Conservation (phyloP, 1,140 invertebrate genomes). For the Drosophila athabasca region DNA sequence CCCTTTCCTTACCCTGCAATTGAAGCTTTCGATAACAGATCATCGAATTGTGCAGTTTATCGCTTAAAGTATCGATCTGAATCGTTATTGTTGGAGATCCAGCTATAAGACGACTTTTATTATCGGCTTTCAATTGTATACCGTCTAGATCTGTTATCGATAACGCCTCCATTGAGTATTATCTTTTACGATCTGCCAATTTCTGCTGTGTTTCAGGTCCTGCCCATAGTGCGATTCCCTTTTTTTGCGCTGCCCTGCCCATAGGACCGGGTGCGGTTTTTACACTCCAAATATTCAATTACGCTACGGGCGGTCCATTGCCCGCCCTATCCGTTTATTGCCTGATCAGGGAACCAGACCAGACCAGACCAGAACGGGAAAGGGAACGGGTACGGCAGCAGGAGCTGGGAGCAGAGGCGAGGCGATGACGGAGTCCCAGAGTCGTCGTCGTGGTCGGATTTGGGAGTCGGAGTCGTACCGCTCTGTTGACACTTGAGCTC, state of each 20-base stretch:
- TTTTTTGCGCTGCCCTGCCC: neutral
- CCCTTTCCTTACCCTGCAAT: neutral
- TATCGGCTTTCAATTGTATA: too few species aligned
- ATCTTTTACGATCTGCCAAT: too few species aligned
- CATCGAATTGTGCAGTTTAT: too few species aligned
- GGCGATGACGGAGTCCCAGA: neutral
- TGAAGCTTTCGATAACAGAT: too few species aligned
- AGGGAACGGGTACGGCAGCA: neutral
- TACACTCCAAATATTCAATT: constrained; percentile 81
- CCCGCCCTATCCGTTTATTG: constrained; percentile 57
- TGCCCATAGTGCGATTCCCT: constrained; percentile 34
- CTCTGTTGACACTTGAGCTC: constrained; percentile 79
- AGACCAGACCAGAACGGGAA: neutral
- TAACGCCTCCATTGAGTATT: too few species aligned
- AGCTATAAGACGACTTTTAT: too few species aligned
- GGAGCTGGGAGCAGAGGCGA: neutral
- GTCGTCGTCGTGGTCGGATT: neutral
- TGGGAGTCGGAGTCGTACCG: constrained; percentile 18
- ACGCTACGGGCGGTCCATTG: constrained; percentile 67
- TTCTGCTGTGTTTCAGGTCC: too few species aligned
- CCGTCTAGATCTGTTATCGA: too few species aligned
- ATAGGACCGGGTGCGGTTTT: constrained; percentile 68
- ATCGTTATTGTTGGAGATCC: too few species aligned
- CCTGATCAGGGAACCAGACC: constrained; percentile 17
- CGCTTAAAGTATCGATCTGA: too few species aligned